These are phyloP conservation scores for Prolemur simus DNA, from an alignment of 2,113 vertebrate species.

Conservation along the genomic window DNA sequence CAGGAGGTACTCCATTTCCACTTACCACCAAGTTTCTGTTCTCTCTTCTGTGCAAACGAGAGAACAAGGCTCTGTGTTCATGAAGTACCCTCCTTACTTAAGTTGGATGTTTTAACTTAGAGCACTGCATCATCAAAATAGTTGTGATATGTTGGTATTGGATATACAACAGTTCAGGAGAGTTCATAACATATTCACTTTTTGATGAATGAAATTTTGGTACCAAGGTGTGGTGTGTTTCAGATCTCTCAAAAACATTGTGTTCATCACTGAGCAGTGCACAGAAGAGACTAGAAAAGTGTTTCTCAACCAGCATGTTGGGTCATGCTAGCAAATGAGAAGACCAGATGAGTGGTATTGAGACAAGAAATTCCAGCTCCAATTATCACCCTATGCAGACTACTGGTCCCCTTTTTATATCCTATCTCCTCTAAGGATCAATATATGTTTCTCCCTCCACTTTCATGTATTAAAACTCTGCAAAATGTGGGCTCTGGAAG, in stretches of 20 bases:
- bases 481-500: neutral
- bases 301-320: slow-evolving; percentile 12
- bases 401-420: neutral
- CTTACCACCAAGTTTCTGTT: slow-evolving; percentile 3
- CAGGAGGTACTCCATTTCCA: neutral
- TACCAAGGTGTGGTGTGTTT: slow-evolving; percentile 16
- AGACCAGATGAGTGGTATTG: neutral
- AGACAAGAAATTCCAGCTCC: slow-evolving; percentile 19
- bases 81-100: neutral
- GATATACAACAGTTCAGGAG: slow-evolving; percentile 3
- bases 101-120: neutral
- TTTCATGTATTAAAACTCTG: slow-evolving; percentile 33
- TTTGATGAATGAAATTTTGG: slow-evolving; percentile 47
- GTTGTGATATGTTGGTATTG: neutral
- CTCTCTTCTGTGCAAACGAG: neutral
- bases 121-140: slow-evolving; percentile 37
- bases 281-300: neutral
- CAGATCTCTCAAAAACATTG: neutral
- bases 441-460: neutral
- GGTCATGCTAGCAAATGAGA: neutral
- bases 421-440: neutral
- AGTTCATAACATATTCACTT: slow-evolving; percentile 23
- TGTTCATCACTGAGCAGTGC: slow-evolving; percentile 13
- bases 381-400: neutral
- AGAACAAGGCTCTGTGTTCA: slow-evolving; percentile 10